phyloP scores from a whole-genome alignment of 2,113 vertebrate genomes.

The Saimiri boliviensis region DNA sequence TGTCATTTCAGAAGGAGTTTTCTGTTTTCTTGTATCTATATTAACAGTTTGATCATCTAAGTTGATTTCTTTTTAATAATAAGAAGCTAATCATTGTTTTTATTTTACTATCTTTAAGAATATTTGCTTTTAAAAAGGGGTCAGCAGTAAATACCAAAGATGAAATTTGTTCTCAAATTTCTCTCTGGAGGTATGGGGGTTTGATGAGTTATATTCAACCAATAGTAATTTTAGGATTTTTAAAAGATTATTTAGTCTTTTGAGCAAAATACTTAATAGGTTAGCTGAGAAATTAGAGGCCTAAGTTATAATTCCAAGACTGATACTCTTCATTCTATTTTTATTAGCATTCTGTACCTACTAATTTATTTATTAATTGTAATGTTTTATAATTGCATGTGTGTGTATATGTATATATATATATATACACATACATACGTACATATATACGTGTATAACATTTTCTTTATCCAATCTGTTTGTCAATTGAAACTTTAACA shows the following conservation, averaged over 20 bases:
- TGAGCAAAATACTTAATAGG: background rate
- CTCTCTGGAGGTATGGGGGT: background rate
- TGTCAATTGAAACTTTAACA: background rate
- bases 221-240: background rate
- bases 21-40: background rate
- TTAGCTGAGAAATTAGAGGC: background rate
- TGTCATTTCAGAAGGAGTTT: background rate
- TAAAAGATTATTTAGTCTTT: background rate
- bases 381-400: too few relatives aligned
- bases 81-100: background rate
- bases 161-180: background rate
- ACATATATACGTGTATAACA: too few relatives aligned
- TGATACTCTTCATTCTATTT: background rate
- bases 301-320: background rate
- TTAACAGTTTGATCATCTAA: background rate
- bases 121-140: background rate
- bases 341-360: background rate
- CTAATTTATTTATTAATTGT: background rate
- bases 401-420: accelerated
- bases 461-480: background rate
- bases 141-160: background rate
- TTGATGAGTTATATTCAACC: background rate
- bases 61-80: background rate
- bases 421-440: accelerated
- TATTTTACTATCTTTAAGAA: background rate